A percentile compares a stretch with the other conserved stretches of the same genome.
Conservation (phyloP, 2,888 invertebrate species). For the Tenthredo scrophulariae region DNA sequence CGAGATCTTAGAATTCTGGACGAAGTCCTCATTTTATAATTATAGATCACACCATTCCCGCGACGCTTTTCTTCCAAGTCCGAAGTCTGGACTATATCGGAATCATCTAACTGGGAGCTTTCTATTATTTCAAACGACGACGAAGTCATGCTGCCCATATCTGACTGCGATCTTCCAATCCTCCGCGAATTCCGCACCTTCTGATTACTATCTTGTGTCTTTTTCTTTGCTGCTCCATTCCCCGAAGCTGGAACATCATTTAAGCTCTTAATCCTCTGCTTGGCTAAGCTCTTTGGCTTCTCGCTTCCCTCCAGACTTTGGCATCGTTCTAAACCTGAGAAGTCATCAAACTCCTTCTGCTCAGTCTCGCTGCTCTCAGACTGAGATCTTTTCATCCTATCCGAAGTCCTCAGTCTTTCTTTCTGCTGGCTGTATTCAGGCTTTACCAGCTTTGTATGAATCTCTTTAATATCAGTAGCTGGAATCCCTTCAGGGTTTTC, state of each 20-base stretch:
- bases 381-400: background rate
- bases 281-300: background rate
- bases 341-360: background rate
- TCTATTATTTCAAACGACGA: background rate
- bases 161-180: background rate
- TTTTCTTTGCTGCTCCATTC: background rate
- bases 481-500: background rate
- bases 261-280: background rate
- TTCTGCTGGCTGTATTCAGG: background rate
- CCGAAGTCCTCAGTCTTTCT: slow-evolving; percentile 25
- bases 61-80: background rate
- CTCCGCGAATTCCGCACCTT: background rate
- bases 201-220: background rate
- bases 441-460: background rate
- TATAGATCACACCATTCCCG: background rate
- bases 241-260: background rate
- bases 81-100: slow-evolving; percentile 3
- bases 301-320: no score
- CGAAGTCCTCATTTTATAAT: background rate
- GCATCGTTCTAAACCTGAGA: background rate
- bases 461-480: background rate
- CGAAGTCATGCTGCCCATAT: background rate
- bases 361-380: slow-evolving; percentile 19
- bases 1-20: background rate
- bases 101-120: background rate